These are phyloP conservation scores for Tiaroga cobitis DNA, from an alignment of 2,797 vertebrate species.

Conservation along the genomic window DNA sequence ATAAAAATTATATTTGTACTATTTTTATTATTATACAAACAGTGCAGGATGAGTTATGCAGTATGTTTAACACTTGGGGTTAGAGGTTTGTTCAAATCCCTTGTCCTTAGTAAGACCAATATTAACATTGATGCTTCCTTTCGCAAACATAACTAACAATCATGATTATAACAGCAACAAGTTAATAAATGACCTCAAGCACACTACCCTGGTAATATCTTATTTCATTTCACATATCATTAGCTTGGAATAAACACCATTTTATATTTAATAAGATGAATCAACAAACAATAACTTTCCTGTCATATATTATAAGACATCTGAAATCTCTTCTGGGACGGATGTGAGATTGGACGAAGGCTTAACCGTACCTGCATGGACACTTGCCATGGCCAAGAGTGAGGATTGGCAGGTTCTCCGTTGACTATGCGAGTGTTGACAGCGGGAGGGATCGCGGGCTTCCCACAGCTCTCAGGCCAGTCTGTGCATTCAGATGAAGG, in stretches of 20 bases:
- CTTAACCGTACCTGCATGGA: slow-evolving; percentile 79
- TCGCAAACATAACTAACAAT: neutral
- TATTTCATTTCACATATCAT: neutral
- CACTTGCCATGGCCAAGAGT: slow-evolving; percentile 84
- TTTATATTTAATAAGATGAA: neutral
- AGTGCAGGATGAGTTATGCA: neutral
- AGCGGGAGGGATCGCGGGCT: slow-evolving; percentile 70
- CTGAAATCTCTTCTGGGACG: neutral
- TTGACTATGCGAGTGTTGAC: slow-evolving; percentile 78
- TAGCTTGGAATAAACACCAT: neutral
- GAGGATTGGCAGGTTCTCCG: slow-evolving; percentile 74
- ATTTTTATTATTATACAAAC: neutral
- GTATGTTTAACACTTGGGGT: neutral
- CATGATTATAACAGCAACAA: neutral
- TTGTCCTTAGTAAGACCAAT: neutral
- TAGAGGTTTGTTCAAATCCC: neutral
- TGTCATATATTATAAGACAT: neutral
- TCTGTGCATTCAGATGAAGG: slow-evolving; percentile 64
- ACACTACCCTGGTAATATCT: neutral
- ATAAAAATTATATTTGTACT: neutral
- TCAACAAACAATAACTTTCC: slow-evolving; percentile 1
- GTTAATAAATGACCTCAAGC: slow-evolving; percentile 9
- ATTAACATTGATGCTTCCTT: neutral
- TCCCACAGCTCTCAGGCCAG: slow-evolving; percentile 77
- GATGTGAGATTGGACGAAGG: slow-evolving; percentile 34